Evolutionary conservation across 2,113 vertebrate species (phyloP).

Genomic region (Pavo muticus): DNA sequence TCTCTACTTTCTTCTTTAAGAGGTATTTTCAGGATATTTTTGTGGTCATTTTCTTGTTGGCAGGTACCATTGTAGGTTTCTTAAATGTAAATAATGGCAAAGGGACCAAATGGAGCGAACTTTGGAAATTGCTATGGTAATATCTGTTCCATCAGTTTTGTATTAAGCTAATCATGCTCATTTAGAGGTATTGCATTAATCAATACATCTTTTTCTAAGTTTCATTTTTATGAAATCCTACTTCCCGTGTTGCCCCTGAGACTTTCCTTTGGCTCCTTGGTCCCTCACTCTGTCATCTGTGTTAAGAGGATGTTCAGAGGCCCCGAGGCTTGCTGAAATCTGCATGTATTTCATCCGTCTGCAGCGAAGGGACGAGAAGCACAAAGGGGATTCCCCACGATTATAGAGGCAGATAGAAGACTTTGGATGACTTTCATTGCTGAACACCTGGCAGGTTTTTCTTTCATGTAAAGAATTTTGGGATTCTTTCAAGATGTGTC

Average conservation of each 20-base stretch:
- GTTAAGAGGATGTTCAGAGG: background rate
- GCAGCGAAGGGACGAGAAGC: background rate
- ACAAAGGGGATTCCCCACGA: fast-evolving
- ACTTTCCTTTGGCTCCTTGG: background rate
- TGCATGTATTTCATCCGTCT: background rate
- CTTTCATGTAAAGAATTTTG: background rate
- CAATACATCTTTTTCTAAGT: background rate
- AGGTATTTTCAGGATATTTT: background rate
- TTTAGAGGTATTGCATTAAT: background rate
- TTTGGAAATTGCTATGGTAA: background rate
- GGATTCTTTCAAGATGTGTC: background rate
- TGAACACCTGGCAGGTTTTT: background rate
- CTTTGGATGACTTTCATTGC: background rate
- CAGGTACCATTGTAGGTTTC: background rate
- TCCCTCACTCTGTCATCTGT: background rate
- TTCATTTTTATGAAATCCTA: background rate
- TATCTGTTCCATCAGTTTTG: background rate
- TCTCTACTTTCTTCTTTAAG: background rate
- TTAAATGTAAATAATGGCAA: background rate
- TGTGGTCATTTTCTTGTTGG: background rate
- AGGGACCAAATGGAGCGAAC: background rate
- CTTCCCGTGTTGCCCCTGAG: fast-evolving
- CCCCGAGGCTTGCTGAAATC: background rate
- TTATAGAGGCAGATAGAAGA: background rate
- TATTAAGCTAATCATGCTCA: background rate